phyloP scores from a whole-genome alignment of 2,113 vertebrate genomes.

The Colistium nudipinnis region DNA sequence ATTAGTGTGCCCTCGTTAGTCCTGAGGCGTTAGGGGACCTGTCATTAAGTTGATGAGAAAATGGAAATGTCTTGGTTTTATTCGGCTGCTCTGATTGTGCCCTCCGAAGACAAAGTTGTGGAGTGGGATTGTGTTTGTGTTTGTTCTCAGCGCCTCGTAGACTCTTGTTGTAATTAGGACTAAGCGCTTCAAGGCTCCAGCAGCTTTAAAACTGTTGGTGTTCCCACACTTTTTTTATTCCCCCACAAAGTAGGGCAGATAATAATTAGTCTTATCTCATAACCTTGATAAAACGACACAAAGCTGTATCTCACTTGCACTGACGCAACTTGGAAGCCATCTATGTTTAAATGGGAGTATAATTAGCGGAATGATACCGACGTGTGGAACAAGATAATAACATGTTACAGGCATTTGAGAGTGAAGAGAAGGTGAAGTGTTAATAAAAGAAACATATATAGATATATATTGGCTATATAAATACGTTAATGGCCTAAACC shows the following conservation, averaged over 20 bases:
- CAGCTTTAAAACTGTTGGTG: constrained; percentile 25
- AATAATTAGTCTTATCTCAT: constrained; percentile 15
- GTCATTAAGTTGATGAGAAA: constrained; percentile 67
- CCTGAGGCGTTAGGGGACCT: constrained; percentile 67
- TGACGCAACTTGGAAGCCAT: not conserved
- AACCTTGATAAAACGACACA: constrained; percentile 30
- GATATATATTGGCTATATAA: too few relatives aligned
- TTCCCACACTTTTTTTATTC: constrained; percentile 41
- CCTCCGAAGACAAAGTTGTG: constrained; percentile 34
- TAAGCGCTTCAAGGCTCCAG: constrained; percentile 58
- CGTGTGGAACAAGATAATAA: not conserved
- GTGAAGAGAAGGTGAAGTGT: not conserved
- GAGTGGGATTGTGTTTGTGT: constrained; percentile 23
- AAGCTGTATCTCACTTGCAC: not conserved
- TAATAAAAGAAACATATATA: not conserved
- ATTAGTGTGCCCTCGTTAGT: constrained; percentile 55
- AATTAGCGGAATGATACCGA: not conserved
- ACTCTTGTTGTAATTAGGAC: constrained; percentile 65
- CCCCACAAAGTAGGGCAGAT: constrained; percentile 24
- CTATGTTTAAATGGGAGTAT: not conserved
- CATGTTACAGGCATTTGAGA: not conserved
- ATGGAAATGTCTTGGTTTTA: constrained; percentile 61
- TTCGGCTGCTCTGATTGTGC: constrained; percentile 44
- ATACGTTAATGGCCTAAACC: not conserved
- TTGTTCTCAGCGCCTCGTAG: constrained; percentile 40